phyloP scores from a whole-genome alignment of 1,140 invertebrate genomes.

The Oreohelix idahoensis region DNA sequence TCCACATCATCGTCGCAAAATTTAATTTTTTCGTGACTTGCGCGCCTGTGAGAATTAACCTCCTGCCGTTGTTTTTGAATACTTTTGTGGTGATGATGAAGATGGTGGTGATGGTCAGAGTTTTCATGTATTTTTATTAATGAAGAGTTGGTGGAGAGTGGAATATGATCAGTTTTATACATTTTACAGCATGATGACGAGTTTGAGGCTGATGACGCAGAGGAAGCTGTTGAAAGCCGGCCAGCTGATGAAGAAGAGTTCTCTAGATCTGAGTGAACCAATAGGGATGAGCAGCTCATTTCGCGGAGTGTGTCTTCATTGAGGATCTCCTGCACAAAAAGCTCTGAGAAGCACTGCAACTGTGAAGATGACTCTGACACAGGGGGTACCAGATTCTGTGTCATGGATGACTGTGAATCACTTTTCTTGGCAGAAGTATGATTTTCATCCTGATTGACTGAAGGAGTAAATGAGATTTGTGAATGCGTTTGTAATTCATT shows the following conservation, averaged over 20 bases:
- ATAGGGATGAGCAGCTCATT: constrained; percentile 23
- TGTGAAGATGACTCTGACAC: constrained; percentile 11
- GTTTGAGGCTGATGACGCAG: constrained; percentile 8
- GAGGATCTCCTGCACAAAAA: constrained; percentile 34
- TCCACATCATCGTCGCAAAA: neutral
- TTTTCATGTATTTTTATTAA: neutral
- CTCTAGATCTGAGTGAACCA: constrained; percentile 33
- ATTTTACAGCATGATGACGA: neutral
- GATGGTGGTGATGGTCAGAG: neutral
- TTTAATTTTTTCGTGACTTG: neutral
- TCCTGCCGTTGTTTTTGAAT: neutral
- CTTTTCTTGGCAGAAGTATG: neutral
- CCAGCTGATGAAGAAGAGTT: constrained; percentile 29
- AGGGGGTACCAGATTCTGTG: neutral
- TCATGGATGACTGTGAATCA: neutral
- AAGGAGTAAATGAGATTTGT: neutral
- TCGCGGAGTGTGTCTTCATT: constrained; percentile 24
- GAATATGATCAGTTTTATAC: neutral
- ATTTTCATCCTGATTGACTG: neutral
- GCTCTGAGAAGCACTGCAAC: constrained; percentile 28
- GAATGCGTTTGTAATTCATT: neutral
- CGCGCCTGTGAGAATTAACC: neutral
- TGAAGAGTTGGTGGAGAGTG: neutral
- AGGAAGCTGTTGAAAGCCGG: constrained; percentile 26
- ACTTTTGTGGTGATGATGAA: neutral